A percentile compares a stretch with the other conserved stretches of the same genome.
Evolutionary conservation across 2,113 vertebrate species (phyloP).

Genomic region (Phocoena sinus): DNA sequence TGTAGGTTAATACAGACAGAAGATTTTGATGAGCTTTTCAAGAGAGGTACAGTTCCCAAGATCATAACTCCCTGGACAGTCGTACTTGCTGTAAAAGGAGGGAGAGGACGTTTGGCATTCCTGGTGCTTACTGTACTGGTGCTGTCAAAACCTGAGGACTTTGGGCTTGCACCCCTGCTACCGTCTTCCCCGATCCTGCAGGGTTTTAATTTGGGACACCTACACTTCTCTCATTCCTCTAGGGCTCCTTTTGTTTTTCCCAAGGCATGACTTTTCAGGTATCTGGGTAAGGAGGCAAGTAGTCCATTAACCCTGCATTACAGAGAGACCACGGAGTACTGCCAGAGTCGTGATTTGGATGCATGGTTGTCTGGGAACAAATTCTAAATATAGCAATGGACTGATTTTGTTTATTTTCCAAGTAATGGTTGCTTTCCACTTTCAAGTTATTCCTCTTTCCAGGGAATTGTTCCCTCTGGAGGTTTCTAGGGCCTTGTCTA

Average conservation of each 20-base stretch:
- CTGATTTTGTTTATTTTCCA: neutral
- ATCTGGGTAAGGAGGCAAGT: neutral
- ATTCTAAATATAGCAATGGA: neutral
- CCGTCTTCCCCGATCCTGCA: rapidly evolving
- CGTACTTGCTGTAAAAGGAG: neutral
- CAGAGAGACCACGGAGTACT: neutral
- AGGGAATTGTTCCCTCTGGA: neutral
- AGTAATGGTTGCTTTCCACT: neutral
- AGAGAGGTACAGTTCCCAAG: neutral
- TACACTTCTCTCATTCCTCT: neutral
- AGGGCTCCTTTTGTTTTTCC: neutral
- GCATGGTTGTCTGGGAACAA: neutral
- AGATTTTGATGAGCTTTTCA: neutral
- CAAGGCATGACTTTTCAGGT: neutral
- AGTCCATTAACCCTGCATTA: neutral
- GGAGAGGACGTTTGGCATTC: neutral
- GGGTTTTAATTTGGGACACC: neutral
- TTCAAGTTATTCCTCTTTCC: neutral
- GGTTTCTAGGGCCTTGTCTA: neutral
- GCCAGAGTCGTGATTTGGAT: neutral
- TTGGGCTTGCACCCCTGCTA: neutral
- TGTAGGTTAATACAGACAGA: neutral
- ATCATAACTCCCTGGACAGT: neutral
- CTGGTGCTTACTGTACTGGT: neutral
- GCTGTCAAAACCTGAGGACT: neutral